Conservation (phyloP, 2,113 vertebrate genomes). For the Ovis aries region ARS-UI_Ramb_v3.0 NC_056054.1:32870001-32870500, state of each 20-base stretch:
- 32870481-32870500: neutral
- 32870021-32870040: neutral
- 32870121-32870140: neutral
- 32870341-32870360: neutral
- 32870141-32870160: neutral
- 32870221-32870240: neutral
- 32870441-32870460: neutral
- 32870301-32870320: neutral
- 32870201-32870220: neutral
- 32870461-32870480: neutral
- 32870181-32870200: neutral
- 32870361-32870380: neutral
- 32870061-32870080: neutral
- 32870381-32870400: neutral
- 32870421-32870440: neutral
- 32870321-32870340: neutral
- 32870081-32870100: neutral
- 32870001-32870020: neutral
- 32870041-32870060: neutral
- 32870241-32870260: neutral
- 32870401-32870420: neutral
- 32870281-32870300: neutral
- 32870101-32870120: neutral
- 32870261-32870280: neutral
- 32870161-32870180: neutral